These are phyloP conservation scores for Mesochorus sp. DNA, from an alignment of 2,888 invertebrate genomes.

Conservation along the genomic window DNA sequence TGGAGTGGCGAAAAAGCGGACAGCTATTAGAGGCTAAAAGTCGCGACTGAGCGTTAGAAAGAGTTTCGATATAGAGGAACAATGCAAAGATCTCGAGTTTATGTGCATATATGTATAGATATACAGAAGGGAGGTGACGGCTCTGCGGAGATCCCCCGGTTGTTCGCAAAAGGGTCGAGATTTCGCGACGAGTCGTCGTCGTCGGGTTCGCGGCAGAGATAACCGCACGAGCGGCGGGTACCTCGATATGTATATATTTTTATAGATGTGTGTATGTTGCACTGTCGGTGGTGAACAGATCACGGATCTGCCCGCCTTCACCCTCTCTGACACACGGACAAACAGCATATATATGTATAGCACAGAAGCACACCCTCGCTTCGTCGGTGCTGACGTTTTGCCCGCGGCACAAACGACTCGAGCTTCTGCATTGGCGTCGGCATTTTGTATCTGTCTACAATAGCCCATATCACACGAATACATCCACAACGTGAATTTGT, in stretches of 20 bases:
- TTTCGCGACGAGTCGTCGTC: conserved; percentile 34
- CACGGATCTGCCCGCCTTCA: conserved; percentile 42
- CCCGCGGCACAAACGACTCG: conserved; percentile 42
- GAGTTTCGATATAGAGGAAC: conserved; percentile 41
- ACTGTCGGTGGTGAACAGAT: conserved; percentile 51
- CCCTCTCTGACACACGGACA: conserved; percentile 52
- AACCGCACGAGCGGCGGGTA: conserved; percentile 34
- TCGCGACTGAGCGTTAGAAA: conserved; percentile 15
- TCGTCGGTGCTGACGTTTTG: conserved; percentile 55
- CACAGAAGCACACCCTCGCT: conserved; percentile 57
- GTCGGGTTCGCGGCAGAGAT: conserved; percentile 49
- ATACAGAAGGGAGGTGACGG: conserved; percentile 26
- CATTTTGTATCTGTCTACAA: conserved; percentile 49
- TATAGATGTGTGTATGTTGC: not conserved
- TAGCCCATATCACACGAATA: not conserved
- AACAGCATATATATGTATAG: not conserved
- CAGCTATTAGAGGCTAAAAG: conserved; percentile 37
- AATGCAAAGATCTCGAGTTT: conserved; percentile 48
- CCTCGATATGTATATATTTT: not conserved
- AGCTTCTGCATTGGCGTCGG: conserved; percentile 72
- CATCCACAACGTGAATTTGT: not conserved
- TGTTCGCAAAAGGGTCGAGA: conserved; percentile 53
- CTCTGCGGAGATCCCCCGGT: conserved; percentile 38
- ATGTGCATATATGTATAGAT: not conserved
- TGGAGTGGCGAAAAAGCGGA: conserved; percentile 10